Evolutionary conservation across 2,113 vertebrate genomes (phyloP), one percentile per base, ranked within the genome.

Genomic region (Maccullochella peelii): DNA sequence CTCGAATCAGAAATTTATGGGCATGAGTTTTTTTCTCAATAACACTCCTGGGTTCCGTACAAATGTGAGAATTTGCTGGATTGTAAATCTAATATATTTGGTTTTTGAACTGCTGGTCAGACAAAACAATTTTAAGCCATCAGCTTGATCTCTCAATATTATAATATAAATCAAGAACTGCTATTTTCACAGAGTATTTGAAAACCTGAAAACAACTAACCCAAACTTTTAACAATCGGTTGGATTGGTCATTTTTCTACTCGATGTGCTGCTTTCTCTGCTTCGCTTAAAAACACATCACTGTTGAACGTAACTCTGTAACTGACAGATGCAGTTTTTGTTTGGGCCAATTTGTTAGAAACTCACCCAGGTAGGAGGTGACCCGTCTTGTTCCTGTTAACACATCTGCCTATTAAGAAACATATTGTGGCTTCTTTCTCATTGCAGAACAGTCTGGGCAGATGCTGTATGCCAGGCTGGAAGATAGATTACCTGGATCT

Each of bases 251-350:
- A 52, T 36, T 49, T 71, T 75, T 78, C 55, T 62, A 15, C 74
- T 62, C 52, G n/a, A 85, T 85, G 70, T 68, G 72, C 65, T 30
- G 42, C 63, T 54, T 18, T n/a, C 21, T 18, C 73, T 54, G 65
- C 50, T 82, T 66, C 33, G 30, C 44, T 87, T 81, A 77, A 84
- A 91, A 87, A 86, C 81, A 88, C 85, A 82, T 87, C 83, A 82
- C 44, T 62, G 61, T 68, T 75, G 44, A 86, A 68, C 36, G 73
- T 30, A 67, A 70, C 52, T 73, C 9, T n/a, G n/a, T n/a, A n/a
- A n/a, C n/a, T n/a, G n/a, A 58, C 42, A 80, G 89, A 83, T 15
- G 54, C 55, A 72, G 80, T 83, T 65, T 82, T 85, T 40, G 9
- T 68, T 42, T 44, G 65, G 65, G 74, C 85, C 75, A 89, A 83